Conservation (phyloP, 1,140 invertebrate species). For the Propsilocerus akamusi region DNA sequence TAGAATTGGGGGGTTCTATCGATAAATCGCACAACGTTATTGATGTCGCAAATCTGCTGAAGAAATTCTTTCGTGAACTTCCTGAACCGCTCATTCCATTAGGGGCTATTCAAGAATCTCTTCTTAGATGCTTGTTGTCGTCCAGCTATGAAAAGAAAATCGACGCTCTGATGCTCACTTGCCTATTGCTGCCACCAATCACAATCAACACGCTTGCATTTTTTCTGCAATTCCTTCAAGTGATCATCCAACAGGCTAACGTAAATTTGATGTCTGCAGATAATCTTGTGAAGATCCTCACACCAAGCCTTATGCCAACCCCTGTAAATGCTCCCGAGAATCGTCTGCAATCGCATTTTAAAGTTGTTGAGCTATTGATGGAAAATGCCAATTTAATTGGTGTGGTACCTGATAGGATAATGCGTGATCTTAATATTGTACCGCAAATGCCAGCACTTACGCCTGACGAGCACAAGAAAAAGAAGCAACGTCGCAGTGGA, state of each 20-base stretch:
- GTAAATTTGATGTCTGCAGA: conserved; percentile 63
- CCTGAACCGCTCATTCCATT: conserved; percentile 62
- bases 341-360: conserved; percentile 39
- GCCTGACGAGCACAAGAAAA: conserved; percentile 31
- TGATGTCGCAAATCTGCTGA: conserved; percentile 65
- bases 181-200: conserved; percentile 39
- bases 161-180: conserved; percentile 37
- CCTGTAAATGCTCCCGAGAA: conserved; percentile 35
- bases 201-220: conserved; percentile 47
- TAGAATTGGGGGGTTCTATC: conserved; percentile 44
- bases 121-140: conserved; percentile 42
- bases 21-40: conserved; percentile 48
- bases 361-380: conserved; percentile 50
- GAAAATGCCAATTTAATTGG: conserved; percentile 56
- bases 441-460: conserved; percentile 13
- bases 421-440: conserved; percentile 22
- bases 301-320: conserved; percentile 67
- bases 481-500: conserved; percentile 58
- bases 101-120: conserved; percentile 44
- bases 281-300: conserved; percentile 62
- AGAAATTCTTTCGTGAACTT: conserved; percentile 60
- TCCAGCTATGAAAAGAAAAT: conserved; percentile 22
- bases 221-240: conserved; percentile 44
- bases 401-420: conserved; percentile 39
- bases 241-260: conserved; percentile 35